Evolutionary conservation across 2,797 vertebrate species (phyloP), one percentile per base, ranked within the genome.

Genomic region (Pyrocephalus nanus): DNA sequence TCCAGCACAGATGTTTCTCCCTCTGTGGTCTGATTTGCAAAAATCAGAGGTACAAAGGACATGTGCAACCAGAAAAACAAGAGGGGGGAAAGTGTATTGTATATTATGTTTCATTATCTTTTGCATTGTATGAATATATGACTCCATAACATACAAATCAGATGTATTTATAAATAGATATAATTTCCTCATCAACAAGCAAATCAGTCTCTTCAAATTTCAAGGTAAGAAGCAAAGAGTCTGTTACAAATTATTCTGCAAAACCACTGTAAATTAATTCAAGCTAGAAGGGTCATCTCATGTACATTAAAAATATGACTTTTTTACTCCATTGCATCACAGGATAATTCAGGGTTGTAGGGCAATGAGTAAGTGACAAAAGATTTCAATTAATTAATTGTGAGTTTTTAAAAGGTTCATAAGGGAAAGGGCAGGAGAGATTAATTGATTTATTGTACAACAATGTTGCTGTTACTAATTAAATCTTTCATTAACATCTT

Each of bases 391-490:
- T 94, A 89, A 93, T 95, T 95, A 93, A 93, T 70, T 74, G 51
- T 32, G 38, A 8, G 5, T 9, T 80, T 90, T 90, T 54, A 40
- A 65, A 84, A 88, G 43, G 42, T 82, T 95, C 94, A 75, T 75
- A 79, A 92, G 79, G 92, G 79, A 94, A 86, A 94, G 84, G 43
- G 27, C 60, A 87, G 29, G 51, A 87, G 45, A 76, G 60, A 89
- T 89, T 94, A 96, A 94, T 76, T 93, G 91, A 89, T 93, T 88
- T 85, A 73, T 85, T 79, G 51, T 67, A 57, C 34, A 93, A 92
- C 86, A 93, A 79, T 53, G 27, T 34, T 88, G n/a, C 43, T 62
- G 40, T 45, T 76, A 27, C 69, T 93, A 95, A 96, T 95, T 95
- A 96, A 88, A 71, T 79, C 48, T 91, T 91, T 67, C 71, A 86